Base-by-base conservation (phyloP, 2,797 vertebrate genomes). In the Pipistrellus nathusii region DNA sequence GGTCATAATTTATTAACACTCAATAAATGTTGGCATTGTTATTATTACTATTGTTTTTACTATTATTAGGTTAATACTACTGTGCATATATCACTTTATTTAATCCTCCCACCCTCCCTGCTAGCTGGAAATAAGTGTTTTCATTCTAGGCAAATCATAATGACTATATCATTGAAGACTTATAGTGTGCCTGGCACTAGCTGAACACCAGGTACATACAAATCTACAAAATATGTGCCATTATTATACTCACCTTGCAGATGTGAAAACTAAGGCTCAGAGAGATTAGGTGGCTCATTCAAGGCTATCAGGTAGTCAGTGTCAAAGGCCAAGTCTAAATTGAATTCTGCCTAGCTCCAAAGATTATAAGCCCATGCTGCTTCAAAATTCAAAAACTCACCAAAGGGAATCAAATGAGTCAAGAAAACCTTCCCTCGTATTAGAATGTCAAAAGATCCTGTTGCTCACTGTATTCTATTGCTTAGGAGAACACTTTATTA, bases 401-500 rank as follows among this genome's bases (percentile, higher is more conserved):
- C 10, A 17, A 59, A 64, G 53, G 77, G 6, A 94, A 90, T 35
- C 35, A 46, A 62, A 7, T 8, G 1, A 81, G 35, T 38, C n/a
- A 27, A 78, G 64, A 25, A 80, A 78, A 68, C 1, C 2, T 17
- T 88, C 35, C 53, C 12, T 51, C 2, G 66, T 44, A 10, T 0
- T 53, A 14, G 21, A 53, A 20, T 77, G 76, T 91, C 80, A 81
- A 35, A 71, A 72, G 14, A 87, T 3, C 20, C 27, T 62, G 17
- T 6, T 35, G 27, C 59, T 91, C 72, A 55, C 17, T 35, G 55
- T 51, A 23, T 57, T 59, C 17, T 68, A n/a, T 57, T 83, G 48
- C 93, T 35, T 46, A 86, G 20, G 15, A 83, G 14, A 90, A 4
- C 23, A 83, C 30, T 92, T 90, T 64, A 72, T 71, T 46, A 82